Conservation (phyloP, 2,888 invertebrate species). For the Erebia epiphron region DNA sequence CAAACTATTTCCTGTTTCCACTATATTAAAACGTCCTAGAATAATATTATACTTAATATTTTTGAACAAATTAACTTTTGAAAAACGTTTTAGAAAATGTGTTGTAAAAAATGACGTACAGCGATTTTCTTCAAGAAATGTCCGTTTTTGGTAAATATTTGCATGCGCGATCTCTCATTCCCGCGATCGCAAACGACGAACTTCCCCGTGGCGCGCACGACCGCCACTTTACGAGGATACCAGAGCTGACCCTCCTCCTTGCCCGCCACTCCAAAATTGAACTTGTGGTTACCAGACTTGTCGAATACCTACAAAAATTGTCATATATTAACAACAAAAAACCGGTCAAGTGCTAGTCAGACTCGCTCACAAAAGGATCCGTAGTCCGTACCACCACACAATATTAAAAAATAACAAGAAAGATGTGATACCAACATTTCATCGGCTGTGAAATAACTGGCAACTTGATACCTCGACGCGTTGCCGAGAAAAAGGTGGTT, state of each 20-base stretch:
- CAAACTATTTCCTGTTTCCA: too few species aligned
- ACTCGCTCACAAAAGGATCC: not conserved
- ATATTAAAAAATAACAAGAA: too few species aligned
- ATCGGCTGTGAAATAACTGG: too few species aligned
- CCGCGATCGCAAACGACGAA: slow-evolving; percentile 99
- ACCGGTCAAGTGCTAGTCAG: not conserved
- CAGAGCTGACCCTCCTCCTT: slow-evolving; percentile 98
- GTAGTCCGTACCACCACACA: too few species aligned
- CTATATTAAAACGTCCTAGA: too few species aligned
- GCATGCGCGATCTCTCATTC: slow-evolving; percentile 98
- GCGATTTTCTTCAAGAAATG: slow-evolving; percentile 98
- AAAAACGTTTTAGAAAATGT: not conserved
- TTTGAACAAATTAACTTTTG: not conserved
- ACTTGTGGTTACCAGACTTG: slow-evolving; percentile 95
- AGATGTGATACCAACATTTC: too few species aligned
- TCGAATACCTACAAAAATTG: slow-evolving; percentile 89
- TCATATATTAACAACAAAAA: not conserved
- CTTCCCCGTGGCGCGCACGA: slow-evolving; percentile 93
- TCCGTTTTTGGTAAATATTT: slow-evolving; percentile 97
- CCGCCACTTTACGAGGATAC: slow-evolving; percentile 98
- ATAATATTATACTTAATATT: too few species aligned
- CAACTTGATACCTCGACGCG: too few species aligned
- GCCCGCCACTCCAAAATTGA: slow-evolving; percentile 97
- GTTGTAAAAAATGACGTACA: slow-evolving; percentile 53
- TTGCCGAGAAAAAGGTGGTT: too few species aligned